Conservation (phyloP, 2,113 vertebrate species). For the Phaetusa simplex region DNA sequence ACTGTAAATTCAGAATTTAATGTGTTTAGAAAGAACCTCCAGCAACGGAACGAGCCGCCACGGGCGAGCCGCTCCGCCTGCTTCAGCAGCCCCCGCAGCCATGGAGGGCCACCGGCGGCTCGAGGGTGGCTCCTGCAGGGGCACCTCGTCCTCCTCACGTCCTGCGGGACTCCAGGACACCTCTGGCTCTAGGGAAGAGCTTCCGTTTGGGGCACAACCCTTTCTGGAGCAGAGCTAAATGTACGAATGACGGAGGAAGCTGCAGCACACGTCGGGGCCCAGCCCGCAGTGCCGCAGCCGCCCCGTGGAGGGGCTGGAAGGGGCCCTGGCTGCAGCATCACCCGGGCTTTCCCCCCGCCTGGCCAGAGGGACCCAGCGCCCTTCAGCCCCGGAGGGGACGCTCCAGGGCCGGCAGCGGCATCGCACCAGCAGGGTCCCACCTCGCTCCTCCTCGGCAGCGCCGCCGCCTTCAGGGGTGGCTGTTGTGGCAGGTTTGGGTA, state of each 20-base stretch:
- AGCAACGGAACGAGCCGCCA: accelerated
- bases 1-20: not conserved
- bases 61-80: not conserved
- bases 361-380: not conserved
- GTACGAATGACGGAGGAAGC: not conserved
- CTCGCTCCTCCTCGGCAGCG: not conserved
- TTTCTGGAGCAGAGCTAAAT: not conserved
- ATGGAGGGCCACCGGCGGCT: not conserved
- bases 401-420: not conserved
- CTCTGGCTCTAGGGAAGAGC: not conserved
- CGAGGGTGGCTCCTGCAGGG: not conserved
- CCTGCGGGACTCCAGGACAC: not conserved
- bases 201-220: not conserved
- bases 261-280: not conserved
- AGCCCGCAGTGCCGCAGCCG: not conserved
- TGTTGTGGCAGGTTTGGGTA: not conserved
- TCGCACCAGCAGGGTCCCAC: not conserved
- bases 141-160: accelerated
- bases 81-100: not conserved
- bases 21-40: not conserved
- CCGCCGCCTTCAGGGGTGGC: accelerated
- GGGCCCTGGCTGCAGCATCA: not conserved
- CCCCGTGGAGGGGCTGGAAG: not conserved
- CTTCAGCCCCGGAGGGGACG: not conserved
- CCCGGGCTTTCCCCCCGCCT: not conserved